Base-by-base conservation (phyloP, 2,888 invertebrate genomes). In the Drosophila diplacantha region DNA sequence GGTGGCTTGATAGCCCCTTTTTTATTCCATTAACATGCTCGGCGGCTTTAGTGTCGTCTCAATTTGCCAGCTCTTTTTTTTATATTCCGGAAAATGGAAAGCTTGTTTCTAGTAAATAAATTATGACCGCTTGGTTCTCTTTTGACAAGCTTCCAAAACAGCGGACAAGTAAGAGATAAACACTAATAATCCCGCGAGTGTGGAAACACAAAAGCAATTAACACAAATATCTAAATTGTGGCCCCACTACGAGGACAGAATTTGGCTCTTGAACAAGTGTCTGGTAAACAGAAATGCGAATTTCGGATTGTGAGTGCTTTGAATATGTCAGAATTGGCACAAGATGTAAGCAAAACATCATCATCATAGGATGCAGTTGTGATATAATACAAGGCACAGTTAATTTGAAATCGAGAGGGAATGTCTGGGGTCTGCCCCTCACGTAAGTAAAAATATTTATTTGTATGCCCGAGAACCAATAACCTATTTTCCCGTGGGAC, bases 141-240 rank as follows among this genome's bases (percentile, higher is more conserved):
- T 59, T 70, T 70, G 66, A 65, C 56, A 70, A 64, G 71, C 54
- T 66, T 60, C 69, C 71, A 71, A 70, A 63, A 29, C 11, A 20
- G 14, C 44, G 9, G 34, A 51, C 35, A 51, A 32, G 18, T 11
- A 18, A 39, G 14, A 64, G 14, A 44, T 43, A 44, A 46, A 37
- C 32, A 68, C 35, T 12, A 22, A 49, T 64, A 63, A 63, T 54
- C 64, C 37, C n/a, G 43, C 47, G 18, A 43, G 57, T 66, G 62
- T 52, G 55, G 54, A 62, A 69, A 24, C 46, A 26, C 38, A 55
- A 59, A 71, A 71, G 61, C 71, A 71, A 71, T 71, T 71, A 71
- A 71, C 71, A 67, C 67, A 52, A 29, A 58, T 57, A 57, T 37
- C 50, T 12, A 32, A 50, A 56, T 56, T 44, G 44, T 38, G 32